phyloP scores from a whole-genome alignment of 1,140 invertebrate genomes.

The Drosophila melanica region DNA sequence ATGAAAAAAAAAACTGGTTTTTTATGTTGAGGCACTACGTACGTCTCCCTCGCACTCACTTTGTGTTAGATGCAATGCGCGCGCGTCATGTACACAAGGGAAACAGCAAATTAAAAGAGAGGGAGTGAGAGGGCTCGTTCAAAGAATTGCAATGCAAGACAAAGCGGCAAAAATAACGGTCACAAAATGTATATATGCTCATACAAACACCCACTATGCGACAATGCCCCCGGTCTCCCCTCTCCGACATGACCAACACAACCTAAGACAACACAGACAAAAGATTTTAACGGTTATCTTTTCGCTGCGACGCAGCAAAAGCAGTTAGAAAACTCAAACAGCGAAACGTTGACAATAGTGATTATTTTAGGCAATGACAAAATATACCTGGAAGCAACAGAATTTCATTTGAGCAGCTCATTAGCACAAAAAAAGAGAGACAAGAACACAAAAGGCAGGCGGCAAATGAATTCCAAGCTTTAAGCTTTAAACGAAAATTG shows the following conservation, averaged over 20 bases:
- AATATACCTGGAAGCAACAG: conserved; percentile 53
- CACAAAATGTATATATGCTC: conserved; percentile 38
- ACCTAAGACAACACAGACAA: conserved; percentile 71
- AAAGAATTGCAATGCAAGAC: conserved; percentile 46
- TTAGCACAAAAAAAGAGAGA: conserved; percentile 48
- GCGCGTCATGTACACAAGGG: conserved; percentile 37
- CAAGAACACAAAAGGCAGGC: conserved; percentile 11
- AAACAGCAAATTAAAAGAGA: conserved; percentile 11
- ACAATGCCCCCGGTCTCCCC: not conserved
- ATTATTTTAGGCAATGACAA: conserved; percentile 72
- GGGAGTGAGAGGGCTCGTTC: conserved; percentile 22
- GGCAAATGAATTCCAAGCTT: conserved; percentile 59
- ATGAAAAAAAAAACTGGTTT: conserved; percentile 65
- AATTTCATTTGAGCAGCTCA: conserved; percentile 56
- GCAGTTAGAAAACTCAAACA: conserved; percentile 28
- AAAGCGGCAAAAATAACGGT: conserved; percentile 74
- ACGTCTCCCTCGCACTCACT: conserved; percentile 51
- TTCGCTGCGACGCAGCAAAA: conserved; percentile 34
- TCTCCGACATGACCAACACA: conserved; percentile 23
- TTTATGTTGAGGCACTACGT: conserved; percentile 46
- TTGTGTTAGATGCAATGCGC: conserved; percentile 1
- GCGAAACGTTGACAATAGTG: conserved; percentile 8
- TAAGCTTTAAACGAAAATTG: conserved; percentile 56
- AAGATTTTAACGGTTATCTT: conserved; percentile 61
- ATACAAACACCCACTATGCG: conserved; percentile 51